Evolutionary conservation across 2,888 invertebrate species (phyloP), one percentile per base, ranked within the genome.

Genomic region (Drosophila leonis): DNA sequence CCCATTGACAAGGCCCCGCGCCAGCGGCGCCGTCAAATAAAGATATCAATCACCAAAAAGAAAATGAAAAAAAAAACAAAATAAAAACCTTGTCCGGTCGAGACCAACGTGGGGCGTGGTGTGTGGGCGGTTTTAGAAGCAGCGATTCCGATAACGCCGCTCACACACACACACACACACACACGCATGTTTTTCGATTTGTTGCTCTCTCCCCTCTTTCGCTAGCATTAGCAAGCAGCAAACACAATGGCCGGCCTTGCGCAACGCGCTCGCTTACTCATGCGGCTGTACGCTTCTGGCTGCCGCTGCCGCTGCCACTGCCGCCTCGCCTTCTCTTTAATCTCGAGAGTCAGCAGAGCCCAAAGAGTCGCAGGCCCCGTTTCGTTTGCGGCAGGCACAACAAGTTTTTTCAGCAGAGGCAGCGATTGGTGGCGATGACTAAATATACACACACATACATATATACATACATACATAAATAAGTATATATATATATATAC

Each of bases 261-360:
- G 90, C 88, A 84, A 84, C 88, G 90, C 62, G 85, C 90, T 84
- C 85, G 90, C 85, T 84, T 84, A 77, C 88, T 85, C 83, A 86
- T 67, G 55, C 75, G 51, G 64, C 52, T 57, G 65, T 60, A 65
- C 62, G 63, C 51, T 52, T 52, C 66, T 64, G 44, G 63, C 63
- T 33, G 44, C 49, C 51, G 15, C 49, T n/a, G 56, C 41, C 46
- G 12, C 41, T 39, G 55, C 41, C 46, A 10, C 44, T 12, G 54
- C 27, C 48, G 49, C 29, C 52, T 44, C 48, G 37, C 55, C 68
- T 56, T 48, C 72, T 71, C 76, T 82, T 80, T 80, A 76, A 80
- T 82, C 83, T 81, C 71, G 76, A 73, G 82, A 72, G 82, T 74
- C 75, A 66, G 29, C 67, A 79, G 75, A 88, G 81, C 77, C 78